Evolutionary conservation across 1,140 invertebrate genomes (phyloP).

Genomic region (Vollenhovia emeryi): DNA sequence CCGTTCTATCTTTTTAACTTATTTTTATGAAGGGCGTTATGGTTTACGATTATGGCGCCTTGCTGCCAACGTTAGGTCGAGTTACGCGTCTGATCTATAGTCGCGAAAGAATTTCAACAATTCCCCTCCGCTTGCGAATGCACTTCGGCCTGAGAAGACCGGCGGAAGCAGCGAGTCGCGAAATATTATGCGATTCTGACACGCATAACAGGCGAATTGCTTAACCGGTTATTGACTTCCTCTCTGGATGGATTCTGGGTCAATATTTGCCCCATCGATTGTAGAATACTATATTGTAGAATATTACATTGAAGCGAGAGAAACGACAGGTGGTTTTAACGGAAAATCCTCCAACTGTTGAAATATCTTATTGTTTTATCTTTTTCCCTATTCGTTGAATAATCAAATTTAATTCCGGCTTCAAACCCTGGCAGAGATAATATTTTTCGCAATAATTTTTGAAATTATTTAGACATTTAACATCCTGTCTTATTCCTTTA

Average conservation of each 20-base stretch:
- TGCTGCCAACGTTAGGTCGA: conserved; percentile 16
- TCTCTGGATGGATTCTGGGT: conserved; percentile 77
- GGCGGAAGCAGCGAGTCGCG: conserved; percentile 75
- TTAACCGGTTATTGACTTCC: conserved; percentile 84
- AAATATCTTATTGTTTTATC: background rate
- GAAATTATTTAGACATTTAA: too few species aligned
- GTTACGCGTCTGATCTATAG: conserved; percentile 53
- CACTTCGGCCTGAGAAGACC: conserved; percentile 72
- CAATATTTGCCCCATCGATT: conserved; percentile 73
- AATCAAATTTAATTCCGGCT: background rate
- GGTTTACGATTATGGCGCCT: conserved; percentile 12
- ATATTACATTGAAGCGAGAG: background rate
- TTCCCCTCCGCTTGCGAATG: conserved; percentile 66
- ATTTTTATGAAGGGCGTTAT: conserved; percentile 19
- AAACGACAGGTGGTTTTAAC: background rate
- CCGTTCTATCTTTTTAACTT: conserved; percentile 6
- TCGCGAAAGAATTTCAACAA: conserved; percentile 60
- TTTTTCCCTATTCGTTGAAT: background rate
- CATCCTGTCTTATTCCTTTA: too few species aligned
- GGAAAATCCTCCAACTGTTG: background rate
- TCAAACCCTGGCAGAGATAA: too few species aligned
- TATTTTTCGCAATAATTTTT: too few species aligned
- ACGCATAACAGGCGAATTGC: conserved; percentile 80
- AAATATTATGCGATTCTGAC: conserved; percentile 80
- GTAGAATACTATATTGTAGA: background rate